These are phyloP conservation scores for Mythimna lalbum DNA, from an alignment of 2,888 invertebrate species.

Conservation along the genomic window DNA sequence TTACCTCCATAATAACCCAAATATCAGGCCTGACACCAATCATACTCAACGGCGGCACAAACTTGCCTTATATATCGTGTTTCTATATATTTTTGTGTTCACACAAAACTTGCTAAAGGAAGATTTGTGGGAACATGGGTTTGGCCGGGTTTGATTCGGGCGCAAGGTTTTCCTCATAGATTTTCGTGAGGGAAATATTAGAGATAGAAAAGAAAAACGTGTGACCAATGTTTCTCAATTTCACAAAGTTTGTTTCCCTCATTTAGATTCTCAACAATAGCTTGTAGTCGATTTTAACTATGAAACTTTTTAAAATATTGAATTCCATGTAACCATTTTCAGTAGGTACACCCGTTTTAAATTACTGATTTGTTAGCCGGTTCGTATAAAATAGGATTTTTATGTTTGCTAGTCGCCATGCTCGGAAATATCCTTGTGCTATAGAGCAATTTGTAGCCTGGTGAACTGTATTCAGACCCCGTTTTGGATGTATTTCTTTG, in stretches of 20 bases:
- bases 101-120: conserved; percentile 42
- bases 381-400: conserved; percentile 37
- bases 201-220: conserved; percentile 2
- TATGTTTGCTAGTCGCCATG: conserved; percentile 24
- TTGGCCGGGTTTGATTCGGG: conserved; percentile 26
- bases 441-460: conserved; percentile 26
- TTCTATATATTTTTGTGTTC: conserved; percentile 45
- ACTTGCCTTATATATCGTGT: conserved; percentile 47
- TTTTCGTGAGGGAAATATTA: conserved; percentile 2
- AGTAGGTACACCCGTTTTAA: conserved; percentile 17
- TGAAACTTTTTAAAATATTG: conserved; percentile 15
- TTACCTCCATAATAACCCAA: conserved; percentile 54
- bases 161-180: conserved; percentile 28
- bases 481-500: conserved; percentile 34
- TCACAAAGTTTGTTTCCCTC: conserved; percentile 4
- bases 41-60: conserved; percentile 50
- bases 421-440: conserved; percentile 35
- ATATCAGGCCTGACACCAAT: conserved; percentile 53
- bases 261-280: background rate
- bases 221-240: conserved; percentile 10
- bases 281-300: background rate
- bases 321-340: conserved; percentile 18
- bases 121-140: conserved; percentile 44
- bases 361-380: conserved; percentile 36
- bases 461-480: conserved; percentile 30